Evolutionary conservation across 30 jellyfish, hydroid and myxozoan species (phyloP).

Genomic region (Pelagia noctiluca): DNA sequence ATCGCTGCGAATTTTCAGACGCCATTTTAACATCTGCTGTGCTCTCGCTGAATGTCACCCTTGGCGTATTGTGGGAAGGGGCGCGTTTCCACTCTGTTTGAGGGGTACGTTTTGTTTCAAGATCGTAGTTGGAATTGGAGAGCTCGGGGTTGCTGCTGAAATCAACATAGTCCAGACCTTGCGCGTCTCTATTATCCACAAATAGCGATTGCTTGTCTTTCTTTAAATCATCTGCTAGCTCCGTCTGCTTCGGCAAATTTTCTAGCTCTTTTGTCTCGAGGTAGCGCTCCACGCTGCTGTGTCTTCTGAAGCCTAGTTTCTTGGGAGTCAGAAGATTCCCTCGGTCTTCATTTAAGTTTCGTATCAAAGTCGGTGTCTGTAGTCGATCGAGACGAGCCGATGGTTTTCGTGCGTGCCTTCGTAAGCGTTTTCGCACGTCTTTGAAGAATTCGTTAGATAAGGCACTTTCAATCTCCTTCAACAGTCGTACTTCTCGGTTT

Average conservation of each 20-base stretch:
- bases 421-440: conserved; percentile 77
- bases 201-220: neutral
- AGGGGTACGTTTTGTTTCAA: conserved; percentile 1
- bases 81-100: conserved; percentile 32
- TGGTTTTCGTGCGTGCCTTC: conserved; percentile 65
- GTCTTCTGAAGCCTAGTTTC: conserved; percentile 34
- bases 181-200: conserved; percentile 49
- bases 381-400: conserved; percentile 48
- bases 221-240: neutral
- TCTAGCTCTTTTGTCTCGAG: conserved; percentile 70
- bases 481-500: conserved; percentile 70
- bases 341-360: neutral
- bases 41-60: conserved; percentile 80
- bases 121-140: conserved; percentile 49
- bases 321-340: neutral
- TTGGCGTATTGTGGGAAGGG: conserved; percentile 33
- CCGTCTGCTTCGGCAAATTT: neutral
- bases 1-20: conserved; percentile 52
- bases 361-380: conserved; percentile 43
- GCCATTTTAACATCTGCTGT: conserved; percentile 55
- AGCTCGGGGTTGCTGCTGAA: conserved; percentile 72
- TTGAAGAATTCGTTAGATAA: conserved; percentile 82
- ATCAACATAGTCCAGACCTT: conserved; percentile 27
- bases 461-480: conserved; percentile 90
- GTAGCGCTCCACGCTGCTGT: conserved; percentile 75